Conservation (phyloP, 2,888 invertebrate genomes). For the Physocephala rufipes region DNA sequence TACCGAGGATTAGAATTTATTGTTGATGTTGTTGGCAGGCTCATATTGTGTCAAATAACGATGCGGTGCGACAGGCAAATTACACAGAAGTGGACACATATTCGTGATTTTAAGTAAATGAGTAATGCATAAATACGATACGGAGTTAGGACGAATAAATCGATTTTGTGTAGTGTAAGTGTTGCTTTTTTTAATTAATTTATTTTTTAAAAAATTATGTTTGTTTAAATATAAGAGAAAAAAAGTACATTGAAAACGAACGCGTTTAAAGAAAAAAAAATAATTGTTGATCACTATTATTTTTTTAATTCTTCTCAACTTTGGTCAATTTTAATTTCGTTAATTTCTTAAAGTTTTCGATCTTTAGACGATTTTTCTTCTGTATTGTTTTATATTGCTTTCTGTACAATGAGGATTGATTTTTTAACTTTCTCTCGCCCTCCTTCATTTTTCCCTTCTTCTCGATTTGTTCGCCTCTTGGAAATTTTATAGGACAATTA, state of each 20-base stretch:
- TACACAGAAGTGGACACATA: conserved; percentile 25
- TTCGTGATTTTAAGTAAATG: conserved; percentile 25
- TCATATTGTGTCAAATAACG: background rate
- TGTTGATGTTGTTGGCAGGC: conserved; percentile 5
- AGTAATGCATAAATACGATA: conserved; percentile 15
- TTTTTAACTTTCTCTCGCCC: background rate
- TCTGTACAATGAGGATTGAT: background rate
- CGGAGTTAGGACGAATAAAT: conserved; percentile 27
- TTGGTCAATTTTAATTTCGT: too few relatives aligned
- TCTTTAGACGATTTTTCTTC: too few relatives aligned
- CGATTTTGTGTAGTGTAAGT: conserved; percentile 32
- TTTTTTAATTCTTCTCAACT: too few relatives aligned
- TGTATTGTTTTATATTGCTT: too few relatives aligned
- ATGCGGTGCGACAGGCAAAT: conserved; percentile 14
- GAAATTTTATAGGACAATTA: too few relatives aligned
- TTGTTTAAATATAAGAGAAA: conserved; percentile 12
- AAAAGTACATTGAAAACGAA: background rate
- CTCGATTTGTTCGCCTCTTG: too few relatives aligned
- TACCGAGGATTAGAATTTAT: background rate
- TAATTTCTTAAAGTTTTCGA: too few relatives aligned
- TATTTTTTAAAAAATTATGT: background rate
- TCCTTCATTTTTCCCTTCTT: background rate
- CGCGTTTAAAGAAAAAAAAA: background rate
- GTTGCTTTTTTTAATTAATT: conserved; percentile 20
- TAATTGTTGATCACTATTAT: too few relatives aligned